These are phyloP conservation scores for Heliconius hortense DNA, from an alignment of 2,888 invertebrate species.

Conservation along the genomic window DNA sequence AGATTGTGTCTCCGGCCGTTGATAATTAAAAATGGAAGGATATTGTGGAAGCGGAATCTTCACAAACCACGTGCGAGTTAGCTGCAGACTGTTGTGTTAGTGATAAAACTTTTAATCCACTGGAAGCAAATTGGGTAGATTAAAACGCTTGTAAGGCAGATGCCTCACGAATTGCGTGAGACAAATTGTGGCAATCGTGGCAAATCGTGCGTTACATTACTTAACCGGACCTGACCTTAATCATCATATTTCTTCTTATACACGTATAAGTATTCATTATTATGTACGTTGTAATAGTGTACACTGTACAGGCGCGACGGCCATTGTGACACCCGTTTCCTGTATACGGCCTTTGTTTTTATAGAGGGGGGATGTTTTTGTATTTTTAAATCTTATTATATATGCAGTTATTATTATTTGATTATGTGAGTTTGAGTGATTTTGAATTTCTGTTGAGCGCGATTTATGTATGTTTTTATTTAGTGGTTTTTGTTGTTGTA, in stretches of 20 bases:
- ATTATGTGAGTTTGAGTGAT: background rate
- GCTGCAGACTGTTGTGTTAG: too few species aligned
- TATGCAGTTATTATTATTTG: background rate
- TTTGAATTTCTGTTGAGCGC: background rate
- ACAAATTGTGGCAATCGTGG: too few species aligned
- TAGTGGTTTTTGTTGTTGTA: background rate
- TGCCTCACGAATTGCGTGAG: too few species aligned
- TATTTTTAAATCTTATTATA: background rate
- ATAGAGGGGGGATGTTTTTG: background rate
- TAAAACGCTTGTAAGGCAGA: too few species aligned
- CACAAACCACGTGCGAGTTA: too few species aligned
- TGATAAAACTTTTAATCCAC: too few species aligned
- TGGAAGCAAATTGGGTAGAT: too few species aligned
- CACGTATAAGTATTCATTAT: background rate
- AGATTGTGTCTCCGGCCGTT: too few species aligned
- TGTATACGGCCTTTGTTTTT: slow-evolving; percentile 5
- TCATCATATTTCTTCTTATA: background rate
- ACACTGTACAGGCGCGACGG: slow-evolving; percentile 6
- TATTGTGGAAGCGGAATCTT: too few species aligned
- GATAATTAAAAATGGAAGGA: too few species aligned
- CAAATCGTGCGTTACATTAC: too few species aligned
- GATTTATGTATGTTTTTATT: background rate
- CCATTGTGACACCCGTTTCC: slow-evolving; percentile 5
- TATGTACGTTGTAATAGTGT: background rate
- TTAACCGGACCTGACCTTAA: background rate